Conservation (phyloP, 2,888 invertebrate species). For the Polymixis flavicincta region DNA sequence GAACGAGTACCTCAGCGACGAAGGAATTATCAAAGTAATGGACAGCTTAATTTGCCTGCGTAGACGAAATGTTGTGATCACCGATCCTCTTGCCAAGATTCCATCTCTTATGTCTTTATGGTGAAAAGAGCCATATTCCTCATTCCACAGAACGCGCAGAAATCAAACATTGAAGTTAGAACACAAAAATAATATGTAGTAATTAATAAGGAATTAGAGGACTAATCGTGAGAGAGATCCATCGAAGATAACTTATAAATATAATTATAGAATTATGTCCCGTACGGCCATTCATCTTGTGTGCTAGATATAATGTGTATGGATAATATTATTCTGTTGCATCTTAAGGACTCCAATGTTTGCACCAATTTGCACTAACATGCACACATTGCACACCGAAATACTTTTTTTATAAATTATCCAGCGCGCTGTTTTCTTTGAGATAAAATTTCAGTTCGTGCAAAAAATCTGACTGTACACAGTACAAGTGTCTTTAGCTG, state of each 20-base stretch:
- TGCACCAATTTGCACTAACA: background rate
- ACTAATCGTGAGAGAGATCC: background rate
- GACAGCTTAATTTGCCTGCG: background rate
- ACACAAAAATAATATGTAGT: background rate
- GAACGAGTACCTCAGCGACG: background rate
- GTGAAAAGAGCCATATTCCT: too few relatives aligned
- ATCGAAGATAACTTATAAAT: conserved; percentile 21
- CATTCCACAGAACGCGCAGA: background rate
- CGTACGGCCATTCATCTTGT: background rate
- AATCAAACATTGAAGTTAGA: background rate
- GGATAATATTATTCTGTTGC: background rate
- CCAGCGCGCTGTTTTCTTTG: background rate
- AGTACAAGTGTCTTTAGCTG: too few relatives aligned
- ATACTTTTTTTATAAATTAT: background rate
- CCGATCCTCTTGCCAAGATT: background rate
- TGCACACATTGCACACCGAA: background rate
- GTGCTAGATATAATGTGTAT: background rate
- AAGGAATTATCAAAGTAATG: background rate
- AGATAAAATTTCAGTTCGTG: background rate
- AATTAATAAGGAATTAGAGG: background rate
- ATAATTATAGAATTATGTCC: background rate
- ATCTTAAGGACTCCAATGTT: background rate
- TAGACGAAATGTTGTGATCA: background rate
- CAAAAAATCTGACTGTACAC: too few relatives aligned
- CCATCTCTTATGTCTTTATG: too few relatives aligned